Conservation (phyloP, 2,888 invertebrate species). For the Hypomecis punctinalis region DNA sequence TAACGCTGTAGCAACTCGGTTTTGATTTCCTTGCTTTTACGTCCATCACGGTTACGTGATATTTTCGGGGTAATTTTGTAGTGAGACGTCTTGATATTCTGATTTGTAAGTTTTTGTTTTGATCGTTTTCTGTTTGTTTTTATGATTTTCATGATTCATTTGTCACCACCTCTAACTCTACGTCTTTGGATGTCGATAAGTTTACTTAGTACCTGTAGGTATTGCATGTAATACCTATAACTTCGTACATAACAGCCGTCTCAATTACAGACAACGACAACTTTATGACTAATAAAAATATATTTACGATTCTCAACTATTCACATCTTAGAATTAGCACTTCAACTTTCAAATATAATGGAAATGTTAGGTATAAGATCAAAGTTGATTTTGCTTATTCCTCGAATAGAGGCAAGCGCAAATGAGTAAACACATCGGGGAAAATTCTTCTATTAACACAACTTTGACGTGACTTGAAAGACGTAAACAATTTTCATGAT, state of each 20-base stretch:
- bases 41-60: slow-evolving; percentile 78
- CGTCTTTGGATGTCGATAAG: not conserved
- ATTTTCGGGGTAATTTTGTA: slow-evolving; percentile 67
- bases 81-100: slow-evolving; percentile 54
- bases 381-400: slow-evolving; percentile 44
- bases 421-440: slow-evolving; percentile 47
- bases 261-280: slow-evolving; percentile 7
- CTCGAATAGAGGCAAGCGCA: slow-evolving; percentile 42
- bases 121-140: slow-evolving; percentile 19
- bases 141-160: slow-evolving; percentile 13
- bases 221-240: not conserved
- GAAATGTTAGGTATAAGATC: slow-evolving; percentile 35
- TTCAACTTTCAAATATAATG: slow-evolving; percentile 26
- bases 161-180: slow-evolving; percentile 8
- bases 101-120: slow-evolving; percentile 41
- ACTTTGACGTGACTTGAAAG: slow-evolving; percentile 46
- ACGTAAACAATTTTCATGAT: slow-evolving; percentile 22
- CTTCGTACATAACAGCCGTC: not conserved
- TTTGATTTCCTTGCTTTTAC: slow-evolving; percentile 84
- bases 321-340: slow-evolving; percentile 13
- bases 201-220: not conserved
- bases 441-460: slow-evolving; percentile 46
- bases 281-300: slow-evolving; percentile 23
- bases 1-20: slow-evolving; percentile 78
- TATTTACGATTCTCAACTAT: slow-evolving; percentile 19